Evolutionary conservation across 92 coral and sea anemone species (phyloP), one percentile per base, ranked within the genome.

Genomic region (Actinernus sp.): DNA sequence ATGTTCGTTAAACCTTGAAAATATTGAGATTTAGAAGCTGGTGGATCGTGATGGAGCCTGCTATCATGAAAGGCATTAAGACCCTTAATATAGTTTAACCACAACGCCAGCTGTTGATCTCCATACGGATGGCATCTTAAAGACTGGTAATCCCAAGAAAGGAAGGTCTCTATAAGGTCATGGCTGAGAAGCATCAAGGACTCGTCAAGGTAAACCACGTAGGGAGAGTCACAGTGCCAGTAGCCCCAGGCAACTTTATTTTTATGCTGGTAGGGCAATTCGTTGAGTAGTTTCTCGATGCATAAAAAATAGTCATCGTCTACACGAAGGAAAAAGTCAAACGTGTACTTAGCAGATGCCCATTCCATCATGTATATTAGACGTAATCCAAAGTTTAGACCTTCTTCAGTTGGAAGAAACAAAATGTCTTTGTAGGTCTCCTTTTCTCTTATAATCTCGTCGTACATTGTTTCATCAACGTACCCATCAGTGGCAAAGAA

Each of bases 271-370:
- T 51, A 46, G 19, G 71, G 78, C 26, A 86, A 50, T 67, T 86
- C 92, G n/a, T 47, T 1, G 26, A 66, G 26, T 2, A 86, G 61
- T 26, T 69, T 74, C 29, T 80, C 88, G 31, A 86, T 61, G 20
- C 92, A 86, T 5, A 86, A 19, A 33, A 86, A 86, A n/a, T 80
- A 86, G 31, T 86, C 92, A 48, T 86, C 92, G 33, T 80, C 92
- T 16, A 86, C 57, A 11, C 78, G 87, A 0, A 86, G 51, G 18
- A 80, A 64, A 34, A 50, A 86, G 1, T 58, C 37, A 23, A 69
- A 82, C 17, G 73, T 38, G 41, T 65, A 86, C 29, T 83, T 71
- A 12, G 71, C 78, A 3, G 68, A 69, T 3, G 82, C 87, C 92
- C 92, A 86, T 32, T 65, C 39, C 31, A 81, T 48, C 37, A 73